Conservation (phyloP, 2,888 invertebrate species). For the Hedychridium roseum region DNA sequence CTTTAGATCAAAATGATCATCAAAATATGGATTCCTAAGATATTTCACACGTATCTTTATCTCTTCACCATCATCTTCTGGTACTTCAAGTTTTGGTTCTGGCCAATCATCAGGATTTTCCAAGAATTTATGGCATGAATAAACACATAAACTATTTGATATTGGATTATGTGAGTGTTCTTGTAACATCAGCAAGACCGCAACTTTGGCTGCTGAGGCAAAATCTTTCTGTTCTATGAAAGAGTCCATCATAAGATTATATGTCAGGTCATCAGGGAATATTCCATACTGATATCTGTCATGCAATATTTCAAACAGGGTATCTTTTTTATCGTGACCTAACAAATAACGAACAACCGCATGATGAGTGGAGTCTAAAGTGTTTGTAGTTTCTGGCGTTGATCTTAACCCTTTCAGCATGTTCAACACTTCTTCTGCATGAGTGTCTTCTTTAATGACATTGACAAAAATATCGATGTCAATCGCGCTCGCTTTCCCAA, state of each 20-base stretch:
- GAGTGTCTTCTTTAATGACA: conserved; percentile 67
- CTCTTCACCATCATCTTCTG: conserved; percentile 66
- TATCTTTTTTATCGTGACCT: conserved; percentile 63
- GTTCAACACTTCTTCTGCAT: conserved; percentile 78
- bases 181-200: conserved; percentile 84
- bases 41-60: conserved; percentile 80
- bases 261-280: conserved; percentile 83
- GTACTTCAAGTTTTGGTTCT: conserved; percentile 59
- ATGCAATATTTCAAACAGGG: conserved; percentile 76
- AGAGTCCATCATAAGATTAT: conserved; percentile 82
- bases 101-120: conserved; percentile 66
- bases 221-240: conserved; percentile 76
- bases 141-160: conserved; percentile 73
- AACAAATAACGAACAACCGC: conserved; percentile 75
- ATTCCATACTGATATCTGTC: conserved; percentile 89
- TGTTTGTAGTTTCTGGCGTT: conserved; percentile 75
- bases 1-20: conserved; percentile 88
- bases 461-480: conserved; percentile 87
- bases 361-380: conserved; percentile 82
- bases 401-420: conserved; percentile 76
- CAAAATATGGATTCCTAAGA: conserved; percentile 83
- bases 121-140: conserved; percentile 79
- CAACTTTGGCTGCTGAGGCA: conserved; percentile 78
- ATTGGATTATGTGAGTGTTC: conserved; percentile 83
- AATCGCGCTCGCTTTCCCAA: conserved; percentile 74